Evolutionary conservation across 2,113 vertebrate species (phyloP), one percentile per base, ranked within the genome.

Genomic region (Spea multiplicata): DNA sequence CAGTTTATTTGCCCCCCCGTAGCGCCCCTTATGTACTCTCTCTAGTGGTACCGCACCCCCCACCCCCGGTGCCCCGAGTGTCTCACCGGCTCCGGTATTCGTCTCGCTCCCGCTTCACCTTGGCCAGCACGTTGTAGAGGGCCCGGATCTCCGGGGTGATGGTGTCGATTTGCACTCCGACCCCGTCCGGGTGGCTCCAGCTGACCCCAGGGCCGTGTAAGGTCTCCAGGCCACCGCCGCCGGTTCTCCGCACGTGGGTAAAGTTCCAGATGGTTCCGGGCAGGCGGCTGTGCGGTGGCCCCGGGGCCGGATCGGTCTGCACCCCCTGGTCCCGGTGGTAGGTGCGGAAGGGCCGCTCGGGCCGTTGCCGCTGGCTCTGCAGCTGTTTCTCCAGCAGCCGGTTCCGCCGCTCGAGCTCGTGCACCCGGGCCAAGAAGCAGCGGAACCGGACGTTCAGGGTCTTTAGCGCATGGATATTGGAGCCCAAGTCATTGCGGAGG

Each of bases 381-480:
- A 95, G 88, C 84, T 95, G 93, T 82, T 86, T 88, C 88, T 95
- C 94, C 87, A 95, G 85, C 76, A 94, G 89, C 81, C 92, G 92
- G 91, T 96, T 96, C 59, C 94, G 88, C 81, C 94, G 87, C 84
- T 96, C 95, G 80, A 96, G 88, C 44, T 96, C 94, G 75, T 96
- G 95, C 47, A 96, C 95, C 80, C 95, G 95, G 82, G 94, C 94
- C 13, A 96, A 89, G 84, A 96, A 96, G 86, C 95, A 95, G 83
- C 95, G 94, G 86, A 96, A 95, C 5, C 94, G 91, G 87, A 95
- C 88, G 87, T 96, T 96, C 79, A 95, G 92, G n/a, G 94, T 94
- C 86, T 96, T 96, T 74, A 96, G 88, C 81, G 94, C 93, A 71
- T 94, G 92, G 86, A 96, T 96, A 87, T 96, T 96, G 83, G 94